Evolutionary conservation across 2,888 invertebrate genomes (phyloP).

Genomic region (Neria commutata): DNA sequence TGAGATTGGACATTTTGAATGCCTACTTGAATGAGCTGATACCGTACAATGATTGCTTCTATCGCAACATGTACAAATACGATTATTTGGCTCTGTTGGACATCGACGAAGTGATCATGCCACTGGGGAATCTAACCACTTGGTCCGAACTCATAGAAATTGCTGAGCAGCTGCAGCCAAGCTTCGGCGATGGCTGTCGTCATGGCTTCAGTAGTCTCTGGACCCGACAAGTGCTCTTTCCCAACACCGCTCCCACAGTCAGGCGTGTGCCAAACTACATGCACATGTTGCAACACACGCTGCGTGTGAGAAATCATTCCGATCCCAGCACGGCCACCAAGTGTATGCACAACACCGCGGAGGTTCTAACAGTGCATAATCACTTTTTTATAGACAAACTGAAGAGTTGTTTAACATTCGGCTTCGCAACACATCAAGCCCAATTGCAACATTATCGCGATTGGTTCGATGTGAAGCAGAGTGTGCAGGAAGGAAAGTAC

Average conservation of each 20-base stretch:
- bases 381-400: conserved; percentile 86
- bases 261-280: conserved; percentile 78
- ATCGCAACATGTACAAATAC: conserved; percentile 86
- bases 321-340: conserved; percentile 86
- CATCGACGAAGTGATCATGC: conserved; percentile 91
- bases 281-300: conserved; percentile 88
- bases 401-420: conserved; percentile 76
- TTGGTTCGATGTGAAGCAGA: background rate
- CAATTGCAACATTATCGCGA: background rate
- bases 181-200: conserved; percentile 77
- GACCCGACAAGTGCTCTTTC: conserved; percentile 84
- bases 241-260: background rate
- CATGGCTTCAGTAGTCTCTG: conserved; percentile 72
- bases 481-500: conserved; percentile 27
- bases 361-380: conserved; percentile 84
- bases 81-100: conserved; percentile 84
- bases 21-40: conserved; percentile 90
- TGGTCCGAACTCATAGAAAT: conserved; percentile 65
- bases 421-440: conserved; percentile 68
- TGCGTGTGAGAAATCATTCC: conserved; percentile 82
- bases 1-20: conserved; percentile 82
- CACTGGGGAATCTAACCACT: conserved; percentile 51
- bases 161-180: conserved; percentile 70
- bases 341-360: conserved; percentile 87
- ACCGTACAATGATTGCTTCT: conserved; percentile 93